These are phyloP conservation scores for Holotrichia oblita DNA, from an alignment of 1,140 invertebrate species.

Conservation along the genomic window DNA sequence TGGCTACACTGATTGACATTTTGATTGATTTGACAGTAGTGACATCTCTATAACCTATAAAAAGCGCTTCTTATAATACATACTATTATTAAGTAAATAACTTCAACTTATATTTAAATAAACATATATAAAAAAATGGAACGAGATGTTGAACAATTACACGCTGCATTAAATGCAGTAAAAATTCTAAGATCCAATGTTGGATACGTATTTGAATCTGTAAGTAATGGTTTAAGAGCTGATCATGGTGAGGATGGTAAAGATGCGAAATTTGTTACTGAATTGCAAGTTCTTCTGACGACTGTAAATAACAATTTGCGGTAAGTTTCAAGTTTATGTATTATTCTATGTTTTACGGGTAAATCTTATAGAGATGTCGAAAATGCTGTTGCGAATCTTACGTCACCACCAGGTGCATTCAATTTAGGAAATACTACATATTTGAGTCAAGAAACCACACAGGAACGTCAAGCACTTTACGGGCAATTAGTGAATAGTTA, in stretches of 20 bases:
- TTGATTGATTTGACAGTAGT: background rate
- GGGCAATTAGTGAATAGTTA: constrained; percentile 87
- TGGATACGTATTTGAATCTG: constrained; percentile 80
- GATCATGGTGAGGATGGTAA: constrained; percentile 81
- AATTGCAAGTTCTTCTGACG: constrained; percentile 79
- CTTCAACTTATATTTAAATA: background rate
- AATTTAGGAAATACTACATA: constrained; percentile 83
- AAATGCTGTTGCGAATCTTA: constrained; percentile 74
- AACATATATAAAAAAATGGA: constrained; percentile 49
- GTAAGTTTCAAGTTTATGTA: constrained; percentile 58
- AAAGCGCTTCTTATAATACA: too few species aligned
- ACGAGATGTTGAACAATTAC: constrained; percentile 73
- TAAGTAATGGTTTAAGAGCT: constrained; percentile 78
- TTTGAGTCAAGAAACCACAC: constrained; percentile 86
- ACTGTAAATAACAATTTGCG: constrained; percentile 80
- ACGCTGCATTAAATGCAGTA: constrained; percentile 76
- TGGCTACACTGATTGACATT: too few species aligned
- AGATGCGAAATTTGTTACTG: constrained; percentile 80
- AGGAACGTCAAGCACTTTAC: constrained; percentile 87
- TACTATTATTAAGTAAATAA: too few species aligned
- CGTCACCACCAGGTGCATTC: constrained; percentile 78
- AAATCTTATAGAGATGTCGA: constrained; percentile 75
- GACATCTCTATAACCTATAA: background rate
- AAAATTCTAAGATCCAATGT: constrained; percentile 82
- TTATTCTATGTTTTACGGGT: background rate